Evolutionary conservation across 2,888 invertebrate genomes (phyloP).

Genomic region (Trichogramma evanescens): DNA sequence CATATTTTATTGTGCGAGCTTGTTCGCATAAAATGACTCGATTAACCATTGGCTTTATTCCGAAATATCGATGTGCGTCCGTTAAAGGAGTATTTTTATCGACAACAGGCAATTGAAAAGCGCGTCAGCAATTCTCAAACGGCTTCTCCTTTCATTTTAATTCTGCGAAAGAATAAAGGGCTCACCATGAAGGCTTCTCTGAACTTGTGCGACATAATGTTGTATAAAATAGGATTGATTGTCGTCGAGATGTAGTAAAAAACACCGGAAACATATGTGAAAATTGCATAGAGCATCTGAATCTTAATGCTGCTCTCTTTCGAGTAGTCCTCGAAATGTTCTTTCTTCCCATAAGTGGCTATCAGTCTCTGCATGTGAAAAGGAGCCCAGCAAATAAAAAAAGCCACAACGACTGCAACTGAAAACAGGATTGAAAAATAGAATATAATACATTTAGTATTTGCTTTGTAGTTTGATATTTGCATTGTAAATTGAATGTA

Average conservation of each 20-base stretch:
- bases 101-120: too few relatives aligned
- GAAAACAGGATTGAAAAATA: slow-evolving; percentile 34
- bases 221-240: slow-evolving; percentile 87
- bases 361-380: slow-evolving; percentile 88
- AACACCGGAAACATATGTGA: slow-evolving; percentile 80
- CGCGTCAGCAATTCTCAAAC: too few relatives aligned
- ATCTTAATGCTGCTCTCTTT: slow-evolving; percentile 44
- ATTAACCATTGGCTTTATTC: too few relatives aligned
- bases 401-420: slow-evolving; percentile 86
- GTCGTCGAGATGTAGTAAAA: slow-evolving; percentile 88
- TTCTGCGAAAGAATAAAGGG: slow-evolving; percentile 19
- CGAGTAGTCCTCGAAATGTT: slow-evolving; percentile 33
- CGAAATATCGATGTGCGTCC: too few relatives aligned
- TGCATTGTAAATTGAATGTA: too few relatives aligned
- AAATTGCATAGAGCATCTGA: slow-evolving; percentile 57
- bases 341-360: slow-evolving; percentile 58
- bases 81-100: too few relatives aligned
- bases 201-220: slow-evolving; percentile 92
- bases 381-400: slow-evolving; percentile 86
- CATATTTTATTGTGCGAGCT: too few relatives aligned
- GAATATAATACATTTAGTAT: too few relatives aligned
- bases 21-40: too few relatives aligned
- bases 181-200: slow-evolving; percentile 85
- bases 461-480: too few relatives aligned
- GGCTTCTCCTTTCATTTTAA: too few relatives aligned